Base-by-base conservation (phyloP, 2,888 invertebrate species). In the Cordilura impudica region DNA sequence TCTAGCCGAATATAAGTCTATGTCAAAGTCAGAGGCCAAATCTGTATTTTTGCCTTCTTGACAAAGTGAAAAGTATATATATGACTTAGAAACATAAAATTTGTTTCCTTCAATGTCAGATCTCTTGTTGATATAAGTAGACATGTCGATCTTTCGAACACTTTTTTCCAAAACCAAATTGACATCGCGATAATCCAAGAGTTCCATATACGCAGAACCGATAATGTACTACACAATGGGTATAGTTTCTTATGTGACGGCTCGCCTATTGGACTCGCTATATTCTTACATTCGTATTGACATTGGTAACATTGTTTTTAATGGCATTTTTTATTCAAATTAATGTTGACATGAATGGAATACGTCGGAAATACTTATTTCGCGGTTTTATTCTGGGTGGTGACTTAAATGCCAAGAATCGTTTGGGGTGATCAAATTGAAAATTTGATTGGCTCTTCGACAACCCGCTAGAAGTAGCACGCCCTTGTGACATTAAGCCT, bases 171-270 rank as follows among this genome's bases (percentile, higher is more conserved):
- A 12, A 45, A 47, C 18, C 29, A 47, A 14, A 47, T 61, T 61
- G 47, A 61, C 29, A 45, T 61, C 14, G 56, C 35, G 10, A 35
- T 58, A n/a, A 58, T 58, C 8, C 39, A 58, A 39, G 56, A 58
- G 14, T 56, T 45, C n/a, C 61, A 47, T 18, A 26, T 61, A 5
- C n/a, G n/a, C n/a, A n/a, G n/a, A n/a, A n/a, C n/a, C n/a, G n/a
- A n/a, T n/a, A n/a, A n/a, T n/a, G n/a, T n/a, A n/a, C n/a, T n/a
- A n/a, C n/a, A n/a, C n/a, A n/a, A n/a, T n/a, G n/a, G n/a, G n/a
- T n/a, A n/a, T n/a, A n/a, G n/a, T n/a, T n/a, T n/a, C n/a, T n/a
- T n/a, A n/a, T n/a, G n/a, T n/a, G n/a, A n/a, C n/a, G n/a, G n/a
- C n/a, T n/a, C n/a, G n/a, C n/a, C n/a, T n/a, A n/a, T n/a, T n/a